Evolutionary conservation across 2,888 invertebrate genomes (phyloP), one percentile per base, ranked within the genome.

Genomic region (Isotomurus palustris): DNA sequence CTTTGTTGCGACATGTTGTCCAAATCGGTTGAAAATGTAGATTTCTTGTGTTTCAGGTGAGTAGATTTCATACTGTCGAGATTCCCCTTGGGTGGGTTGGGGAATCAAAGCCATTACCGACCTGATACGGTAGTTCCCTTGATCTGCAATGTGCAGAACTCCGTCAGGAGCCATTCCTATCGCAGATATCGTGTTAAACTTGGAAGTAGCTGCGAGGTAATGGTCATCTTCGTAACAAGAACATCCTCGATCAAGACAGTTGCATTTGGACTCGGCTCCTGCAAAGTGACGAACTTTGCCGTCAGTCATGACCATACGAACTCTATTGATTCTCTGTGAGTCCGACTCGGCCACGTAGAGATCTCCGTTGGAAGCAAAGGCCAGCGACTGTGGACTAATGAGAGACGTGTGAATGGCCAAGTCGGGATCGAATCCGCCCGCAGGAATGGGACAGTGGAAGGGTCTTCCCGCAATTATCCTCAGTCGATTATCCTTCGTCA

Each of bases 311-410:
- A 96, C 90, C 0, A 92, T 84, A 19, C 95, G 79, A 0, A 93
- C 86, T 49, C 95, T 81, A 75, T 97, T 95, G 52, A 95, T 90
- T 67, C 93, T 82, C 75, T 95, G 93, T 0, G 92, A 91, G 75
- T 96, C 95, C 72, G 93, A 93, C 75, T 97, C 96, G 0, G 95
- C 93, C 0, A 97, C 90, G 73, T 87, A 96, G 12, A 99, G 78
- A 72, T 92, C 87, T 3, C 96, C 96, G 43, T 90, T 85, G 0
- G 92, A 88, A 14, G 91, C 91, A 70, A 96, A 95, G 0, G 93
- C 88, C 51, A 99, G 88, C 71, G 93, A 92, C 73, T 94, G 91
- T 0, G 95, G 93, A 84, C 91, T 90, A 17, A 78, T 91, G 27
- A 96, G 79, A 0, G 90, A 88, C 0, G 92, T 91, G 71, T 91